Evolutionary conservation across 2,888 invertebrate genomes (phyloP), one percentile per base, ranked within the genome.

Genomic region (Apamea sordens): DNA sequence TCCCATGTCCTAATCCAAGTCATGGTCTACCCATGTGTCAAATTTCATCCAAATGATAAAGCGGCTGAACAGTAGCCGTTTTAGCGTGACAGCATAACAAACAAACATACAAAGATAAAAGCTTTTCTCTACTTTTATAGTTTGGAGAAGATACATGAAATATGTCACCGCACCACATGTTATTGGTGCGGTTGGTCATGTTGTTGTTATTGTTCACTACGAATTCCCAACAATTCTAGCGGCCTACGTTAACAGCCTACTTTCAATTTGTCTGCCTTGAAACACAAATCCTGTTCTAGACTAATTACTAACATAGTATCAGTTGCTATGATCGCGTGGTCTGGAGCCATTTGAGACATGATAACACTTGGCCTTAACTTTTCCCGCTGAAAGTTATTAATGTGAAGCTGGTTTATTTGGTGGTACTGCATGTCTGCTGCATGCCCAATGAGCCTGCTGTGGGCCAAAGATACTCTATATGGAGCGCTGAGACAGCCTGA

Each of bases 221-320:
- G 61, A 44, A 67, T 36, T 67, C 65, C n/a, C 56, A 18, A 7
- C n/a, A 74, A 50, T 70, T 76, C 77, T 71, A 76, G 56, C 67
- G 21, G 5, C 41, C 73, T 47, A 56, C 67, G 2, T 28, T 21
- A 73, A n/a, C 36, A 53, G 28, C 13, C 76, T 64, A 87, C 85
- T 86, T 87, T 86, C 87, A 68, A 78, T 73, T 24, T 7, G 41
- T 72, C 41, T 63, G 21, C 86, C 88, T 86, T 85, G 88, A 83
- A 80, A 76, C 24, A 74, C 24, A 76, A 78, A 82, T 82, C 79
- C 79, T 85, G 73, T 87, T 77, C 50, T 87, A 75, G 53, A 75
- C 24, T 73, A 65, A 76, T 80, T 47, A 61, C n/a, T 1, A 28
- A 65, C 47, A 65, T 32, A 59, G 32, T 73, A 64, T 47, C 15